These are phyloP conservation scores for Eupristina koningsbergeri DNA, from an alignment of 1,140 invertebrate genomes.

Conservation along the genomic window DNA sequence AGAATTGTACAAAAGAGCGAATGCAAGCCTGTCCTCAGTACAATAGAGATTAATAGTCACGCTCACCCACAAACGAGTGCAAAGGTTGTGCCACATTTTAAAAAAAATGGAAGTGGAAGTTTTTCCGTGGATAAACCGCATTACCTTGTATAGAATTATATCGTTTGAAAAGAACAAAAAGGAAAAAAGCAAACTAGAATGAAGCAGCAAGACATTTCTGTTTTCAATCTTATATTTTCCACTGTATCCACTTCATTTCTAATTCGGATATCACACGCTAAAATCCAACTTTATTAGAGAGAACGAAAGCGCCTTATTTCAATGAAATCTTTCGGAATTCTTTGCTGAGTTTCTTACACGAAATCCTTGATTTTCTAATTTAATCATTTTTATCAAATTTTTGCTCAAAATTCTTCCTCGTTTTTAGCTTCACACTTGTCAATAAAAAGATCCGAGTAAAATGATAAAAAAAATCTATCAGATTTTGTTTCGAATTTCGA, in stretches of 20 bases:
- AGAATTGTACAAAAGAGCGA: not conserved
- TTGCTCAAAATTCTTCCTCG: not conserved
- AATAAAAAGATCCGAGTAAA: not conserved
- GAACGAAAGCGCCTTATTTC: not conserved
- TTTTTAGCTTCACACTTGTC: not conserved
- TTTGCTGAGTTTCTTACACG: not conserved
- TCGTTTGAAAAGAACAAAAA: not conserved
- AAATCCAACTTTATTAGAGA: not conserved
- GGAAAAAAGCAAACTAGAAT: not conserved
- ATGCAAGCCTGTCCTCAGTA: slow-evolving; percentile 2
- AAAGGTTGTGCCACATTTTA: slow-evolving; percentile 24
- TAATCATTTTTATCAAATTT: not conserved
- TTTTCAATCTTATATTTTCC: not conserved
- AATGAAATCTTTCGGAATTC: not conserved
- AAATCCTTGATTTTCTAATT: not conserved
- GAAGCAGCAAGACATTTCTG: not conserved
- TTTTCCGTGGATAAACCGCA: not conserved
- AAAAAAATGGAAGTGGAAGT: not conserved
- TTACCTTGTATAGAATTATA: not conserved
- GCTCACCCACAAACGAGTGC: not conserved
- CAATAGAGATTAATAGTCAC: slow-evolving; percentile 38
- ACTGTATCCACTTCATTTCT: not conserved
- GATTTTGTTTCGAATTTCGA: too few species aligned
- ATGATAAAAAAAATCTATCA: not conserved
- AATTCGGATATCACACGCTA: not conserved